These are phyloP conservation scores for Tiliacea aurago DNA, from an alignment of 2,888 invertebrate species.

Conservation along the genomic window DNA sequence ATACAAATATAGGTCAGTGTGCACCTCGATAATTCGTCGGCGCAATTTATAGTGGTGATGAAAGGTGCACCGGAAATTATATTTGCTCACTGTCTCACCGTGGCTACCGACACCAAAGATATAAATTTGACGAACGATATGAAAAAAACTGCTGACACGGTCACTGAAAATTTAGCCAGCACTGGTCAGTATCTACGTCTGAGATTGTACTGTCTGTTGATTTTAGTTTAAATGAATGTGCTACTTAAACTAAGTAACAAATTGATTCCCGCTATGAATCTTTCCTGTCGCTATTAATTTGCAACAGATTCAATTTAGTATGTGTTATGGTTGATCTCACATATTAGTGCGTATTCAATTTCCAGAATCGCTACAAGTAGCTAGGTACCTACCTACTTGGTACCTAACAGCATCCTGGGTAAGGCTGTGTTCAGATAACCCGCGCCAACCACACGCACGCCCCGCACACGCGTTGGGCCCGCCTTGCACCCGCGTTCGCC, in stretches of 20 bases:
- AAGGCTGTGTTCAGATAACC: no score
- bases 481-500: no score
- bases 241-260: background rate
- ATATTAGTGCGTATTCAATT: slow-evolving; percentile 9
- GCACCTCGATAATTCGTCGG: slow-evolving; percentile 94
- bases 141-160: slow-evolving; percentile 72
- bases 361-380: background rate
- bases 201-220: background rate
- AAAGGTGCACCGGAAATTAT: slow-evolving; percentile 99
- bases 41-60: slow-evolving; percentile 96
- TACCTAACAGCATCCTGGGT: background rate
- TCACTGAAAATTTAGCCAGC: slow-evolving; percentile 78
- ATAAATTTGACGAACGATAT: slow-evolving; percentile 80
- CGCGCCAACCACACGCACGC: no score
- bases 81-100: slow-evolving; percentile 95
- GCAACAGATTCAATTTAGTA: slow-evolving; percentile 21
- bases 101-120: slow-evolving; percentile 94
- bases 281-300: slow-evolving; percentile 31
- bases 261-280: slow-evolving; percentile 34
- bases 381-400: background rate
- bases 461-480: no score
- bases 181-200: slow-evolving; percentile 74
- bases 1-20: slow-evolving; percentile 89
- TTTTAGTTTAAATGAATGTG: background rate
- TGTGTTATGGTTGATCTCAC: slow-evolving; percentile 4